phyloP scores from a whole-genome alignment of 2,797 vertebrate species.

The Anguilla anguilla region DNA sequence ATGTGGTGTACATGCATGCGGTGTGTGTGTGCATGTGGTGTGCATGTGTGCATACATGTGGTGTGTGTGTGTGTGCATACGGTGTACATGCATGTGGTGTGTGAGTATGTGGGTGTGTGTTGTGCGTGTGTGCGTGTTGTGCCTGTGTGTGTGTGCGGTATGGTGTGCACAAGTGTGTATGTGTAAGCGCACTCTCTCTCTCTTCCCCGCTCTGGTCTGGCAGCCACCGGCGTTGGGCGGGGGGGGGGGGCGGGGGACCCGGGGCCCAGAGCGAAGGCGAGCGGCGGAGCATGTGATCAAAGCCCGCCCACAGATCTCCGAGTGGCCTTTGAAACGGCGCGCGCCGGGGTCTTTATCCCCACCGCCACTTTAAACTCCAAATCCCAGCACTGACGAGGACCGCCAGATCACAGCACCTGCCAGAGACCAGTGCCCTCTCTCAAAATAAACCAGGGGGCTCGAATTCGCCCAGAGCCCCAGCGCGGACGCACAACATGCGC shows the following conservation, averaged over 20 bases:
- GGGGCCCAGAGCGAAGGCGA: constrained; percentile 55
- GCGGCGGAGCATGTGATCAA: constrained; percentile 63
- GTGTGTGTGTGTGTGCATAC: no score
- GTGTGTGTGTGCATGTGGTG: no score
- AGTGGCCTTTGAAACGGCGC: constrained; percentile 67
- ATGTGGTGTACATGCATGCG: no score
- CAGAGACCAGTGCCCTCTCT: constrained; percentile 44
- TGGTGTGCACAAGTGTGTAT: no score
- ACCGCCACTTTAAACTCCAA: constrained; percentile 47
- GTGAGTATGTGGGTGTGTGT: no score
- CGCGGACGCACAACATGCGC: background rate
- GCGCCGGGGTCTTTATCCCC: constrained; percentile 45
- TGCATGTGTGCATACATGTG: no score
- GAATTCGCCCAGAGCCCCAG: background rate
- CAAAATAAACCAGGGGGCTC: constrained; percentile 38
- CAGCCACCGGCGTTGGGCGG: background rate
- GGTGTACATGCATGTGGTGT: no score
- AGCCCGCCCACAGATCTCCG: constrained; percentile 65
- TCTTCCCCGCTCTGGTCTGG: constrained; percentile 34
- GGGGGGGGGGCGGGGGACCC: constrained; percentile 35
- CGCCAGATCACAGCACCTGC: no score
- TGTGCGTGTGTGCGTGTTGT: no score
- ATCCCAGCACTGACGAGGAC: constrained; percentile 57
- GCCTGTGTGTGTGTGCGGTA: no score
- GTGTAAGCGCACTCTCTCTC: constrained; percentile 36